These are phyloP conservation scores for Caenorhabditis auriculariae DNA, from an alignment of 2,888 invertebrate genomes.

Conservation along the genomic window DNA sequence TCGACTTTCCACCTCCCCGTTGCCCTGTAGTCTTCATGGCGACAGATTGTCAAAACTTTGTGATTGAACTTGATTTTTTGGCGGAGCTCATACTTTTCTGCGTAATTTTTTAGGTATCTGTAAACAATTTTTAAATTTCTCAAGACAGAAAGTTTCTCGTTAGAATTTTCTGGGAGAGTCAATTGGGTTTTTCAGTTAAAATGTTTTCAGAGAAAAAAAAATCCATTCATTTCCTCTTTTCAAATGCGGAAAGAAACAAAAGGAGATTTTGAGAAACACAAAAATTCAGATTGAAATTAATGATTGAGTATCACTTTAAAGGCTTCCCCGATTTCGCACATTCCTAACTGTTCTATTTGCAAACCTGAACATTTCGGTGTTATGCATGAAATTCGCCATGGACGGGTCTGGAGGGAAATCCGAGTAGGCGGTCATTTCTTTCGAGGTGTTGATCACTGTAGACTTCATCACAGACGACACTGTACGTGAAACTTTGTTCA, in stretches of 20 bases:
- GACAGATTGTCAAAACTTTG: conserved; percentile 50
- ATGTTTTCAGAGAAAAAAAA: too few species aligned
- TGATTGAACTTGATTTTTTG: conserved; percentile 53
- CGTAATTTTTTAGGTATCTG: conserved; percentile 42
- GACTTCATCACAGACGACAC: conserved; percentile 63
- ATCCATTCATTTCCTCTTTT: too few species aligned
- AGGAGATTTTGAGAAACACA: too few species aligned
- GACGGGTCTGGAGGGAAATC: conserved; percentile 66
- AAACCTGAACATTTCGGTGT: conserved; percentile 31
- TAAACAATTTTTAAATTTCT: background rate
- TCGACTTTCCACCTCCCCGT: conserved; percentile 63
- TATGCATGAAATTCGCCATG: conserved; percentile 47
- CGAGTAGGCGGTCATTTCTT: conserved; percentile 64
- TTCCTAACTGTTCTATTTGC: too few species aligned
- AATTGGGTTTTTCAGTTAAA: background rate
- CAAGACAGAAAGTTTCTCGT: background rate
- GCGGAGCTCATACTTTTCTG: conserved; percentile 47
- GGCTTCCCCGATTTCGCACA: too few species aligned
- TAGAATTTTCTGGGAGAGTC: background rate
- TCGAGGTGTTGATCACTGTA: conserved; percentile 65
- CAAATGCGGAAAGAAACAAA: too few species aligned
- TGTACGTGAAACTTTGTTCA: conserved; percentile 9
- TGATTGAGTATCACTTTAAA: too few species aligned
- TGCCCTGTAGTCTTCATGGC: conserved; percentile 56
- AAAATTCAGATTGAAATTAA: too few species aligned